phyloP scores from a whole-genome alignment of 92 coral and sea anemone genomes.

The Heteractis magnifica region DNA sequence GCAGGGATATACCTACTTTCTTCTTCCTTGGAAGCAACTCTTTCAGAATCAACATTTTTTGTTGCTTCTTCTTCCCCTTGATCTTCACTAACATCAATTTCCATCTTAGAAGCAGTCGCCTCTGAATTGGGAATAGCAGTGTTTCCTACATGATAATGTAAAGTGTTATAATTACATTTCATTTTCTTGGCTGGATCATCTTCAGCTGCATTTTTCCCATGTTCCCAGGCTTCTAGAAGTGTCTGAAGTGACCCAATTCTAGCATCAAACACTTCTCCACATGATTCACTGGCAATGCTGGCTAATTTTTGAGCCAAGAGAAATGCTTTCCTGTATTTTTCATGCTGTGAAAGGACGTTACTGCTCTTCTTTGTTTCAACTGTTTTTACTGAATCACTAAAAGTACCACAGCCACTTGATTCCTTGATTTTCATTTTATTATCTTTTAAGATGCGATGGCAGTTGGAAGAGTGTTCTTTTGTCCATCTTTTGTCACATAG shows the following conservation, averaged over 20 bases:
- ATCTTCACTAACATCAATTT: no score
- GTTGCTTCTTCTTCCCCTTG: no score
- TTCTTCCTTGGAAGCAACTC: no score
- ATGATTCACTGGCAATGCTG: constrained; percentile 36
- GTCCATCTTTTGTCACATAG: constrained; percentile 42
- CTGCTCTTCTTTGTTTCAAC: not conserved
- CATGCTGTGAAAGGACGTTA: constrained; percentile 38
- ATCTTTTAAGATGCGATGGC: constrained; percentile 33
- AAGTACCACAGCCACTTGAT: not conserved
- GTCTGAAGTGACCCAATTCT: constrained; percentile 16
- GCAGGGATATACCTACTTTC: no score
- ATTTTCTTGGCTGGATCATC: no score
- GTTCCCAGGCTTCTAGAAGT: constrained; percentile 30
- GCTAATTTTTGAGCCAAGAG: constrained; percentile 37
- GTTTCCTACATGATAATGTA: no score
- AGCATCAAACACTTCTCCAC: constrained; percentile 15
- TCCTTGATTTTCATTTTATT: not conserved
- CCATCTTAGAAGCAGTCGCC: no score
- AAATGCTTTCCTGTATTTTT: constrained; percentile 42
- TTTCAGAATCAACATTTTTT: no score
- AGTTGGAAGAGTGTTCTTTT: constrained; percentile 17
- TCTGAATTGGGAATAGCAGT: no score
- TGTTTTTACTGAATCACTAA: constrained; percentile 14
- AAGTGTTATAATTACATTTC: no score
- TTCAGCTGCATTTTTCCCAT: constrained; percentile 7